Conservation (phyloP, 2,797 vertebrate genomes). For the Coccyzus lansbergi region DNA sequence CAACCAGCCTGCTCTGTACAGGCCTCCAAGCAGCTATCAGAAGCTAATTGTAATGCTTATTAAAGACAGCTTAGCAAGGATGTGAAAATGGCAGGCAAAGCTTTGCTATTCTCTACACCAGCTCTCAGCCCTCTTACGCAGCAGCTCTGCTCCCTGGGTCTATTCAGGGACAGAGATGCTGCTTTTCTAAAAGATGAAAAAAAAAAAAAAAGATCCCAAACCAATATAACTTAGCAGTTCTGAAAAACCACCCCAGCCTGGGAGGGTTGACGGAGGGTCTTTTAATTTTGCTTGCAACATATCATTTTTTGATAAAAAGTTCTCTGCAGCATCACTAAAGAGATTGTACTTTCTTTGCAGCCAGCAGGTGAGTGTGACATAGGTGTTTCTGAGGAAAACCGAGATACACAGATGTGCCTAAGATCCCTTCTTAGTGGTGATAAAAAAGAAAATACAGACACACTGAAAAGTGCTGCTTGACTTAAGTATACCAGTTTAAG, state of each 20-base stretch:
- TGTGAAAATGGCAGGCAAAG: constrained; percentile 60
- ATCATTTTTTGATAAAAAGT: background rate
- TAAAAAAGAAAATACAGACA: background rate
- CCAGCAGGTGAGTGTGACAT: background rate
- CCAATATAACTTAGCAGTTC: background rate
- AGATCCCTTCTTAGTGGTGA: background rate
- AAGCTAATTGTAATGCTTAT: constrained; percentile 69
- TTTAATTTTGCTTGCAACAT: background rate
- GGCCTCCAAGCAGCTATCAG: constrained; percentile 47
- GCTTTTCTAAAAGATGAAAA: background rate
- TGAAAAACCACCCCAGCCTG: background rate
- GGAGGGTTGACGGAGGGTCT: background rate
- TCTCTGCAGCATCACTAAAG: background rate
- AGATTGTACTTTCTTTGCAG: background rate
- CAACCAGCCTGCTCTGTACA: background rate
- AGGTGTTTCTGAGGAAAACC: background rate
- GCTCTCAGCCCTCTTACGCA: constrained; percentile 39
- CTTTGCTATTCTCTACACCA: constrained; percentile 52
- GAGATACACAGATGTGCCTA: background rate
- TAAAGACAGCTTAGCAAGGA: constrained; percentile 59
- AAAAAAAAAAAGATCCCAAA: background rate
- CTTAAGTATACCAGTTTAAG: background rate
- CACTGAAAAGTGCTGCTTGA: background rate
- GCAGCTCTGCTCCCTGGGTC: constrained; percentile 18
- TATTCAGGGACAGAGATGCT: constrained; percentile 38